Base-by-base conservation (phyloP, 23 tunicate genomes). In the Trididemnum miniatum region DNA sequence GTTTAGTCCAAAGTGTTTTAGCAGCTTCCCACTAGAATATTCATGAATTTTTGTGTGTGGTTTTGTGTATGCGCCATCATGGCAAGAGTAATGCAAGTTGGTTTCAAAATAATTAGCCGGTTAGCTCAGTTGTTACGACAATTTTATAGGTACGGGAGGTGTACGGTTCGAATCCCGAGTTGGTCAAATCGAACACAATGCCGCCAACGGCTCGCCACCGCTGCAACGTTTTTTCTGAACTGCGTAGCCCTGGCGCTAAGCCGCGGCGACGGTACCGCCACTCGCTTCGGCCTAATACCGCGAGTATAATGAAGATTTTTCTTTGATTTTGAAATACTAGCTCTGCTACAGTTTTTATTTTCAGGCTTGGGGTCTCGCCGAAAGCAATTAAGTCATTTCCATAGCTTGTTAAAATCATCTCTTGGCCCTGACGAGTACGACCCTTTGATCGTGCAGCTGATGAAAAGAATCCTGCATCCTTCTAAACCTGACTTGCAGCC, bases 401-500 rank as follows among this genome's bases (percentile, higher is more conserved):
- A 49, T 15, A 34, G 31, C 35, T 44, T 86, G 79, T 25, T 52
- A 31, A 64, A 62, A 38, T 27, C 40, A 34, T 65, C 83, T 5
- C 32, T 79, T 52, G 84, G 82, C 0, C 90, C 90, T 1, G 84
- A 84, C 20, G 26, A 0, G 71, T 79, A 86, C 79, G 26, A 86
- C 23, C 52, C 90, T 1, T 36, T 86, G 0, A 20, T 86, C 22
- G 34, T 25, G n/a, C 84, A 79, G 66, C 65, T 86, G 1, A 25
- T 86, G 50, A 63, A 71, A 24, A 22, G 72, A 26, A 54, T 86
- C 28, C 54, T 86, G 4, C 31, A 79, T 51, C 84, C 80, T 29
- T 39, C 69, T 12, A 69, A 71, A 12, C 90, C 90, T 2, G 90
- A 86, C 36, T 76, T 86, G 25, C 79, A 86, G 25, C 90, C 90